Base-by-base conservation (phyloP, 1,140 invertebrate species). In the Drosophila nigrodunni region DNA sequence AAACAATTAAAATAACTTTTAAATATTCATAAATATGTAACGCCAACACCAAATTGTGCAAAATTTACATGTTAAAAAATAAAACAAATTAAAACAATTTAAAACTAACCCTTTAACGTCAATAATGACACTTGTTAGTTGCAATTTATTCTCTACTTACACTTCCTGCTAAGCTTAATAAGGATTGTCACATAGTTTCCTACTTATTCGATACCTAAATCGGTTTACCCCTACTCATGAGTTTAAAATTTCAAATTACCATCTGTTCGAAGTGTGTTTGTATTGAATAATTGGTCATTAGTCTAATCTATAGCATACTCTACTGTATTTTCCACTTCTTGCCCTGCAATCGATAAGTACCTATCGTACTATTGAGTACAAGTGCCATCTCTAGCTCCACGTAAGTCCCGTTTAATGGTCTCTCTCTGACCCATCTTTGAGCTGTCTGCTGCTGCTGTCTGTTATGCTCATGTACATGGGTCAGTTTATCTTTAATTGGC, bases 401-500 rank as follows among this genome's bases (percentile, higher is more conserved):
- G 15, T 35, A 6, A 41, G 21, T 57, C 11, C 9, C 37, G 54
- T 41, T 57, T 57, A 57, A 57, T 41, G 54, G 37, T 39, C 37
- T 18, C 8, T 30, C 6, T 30, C 25, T 30, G 25, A 21, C 37
- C 54, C 41, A 43, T 34, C 41, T 37, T 52, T 43, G 47, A 50
- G 37, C n/a, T 11, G 18, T 43, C 47, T 30, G 18, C 18, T 30
- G 18, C 49, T 43, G 11, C 61, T 54, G 61, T 43, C 61, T 15
- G 61, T 64, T 57, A 37, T 61, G 54, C 54, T 41, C 37, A 15
- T 52, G 58, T 57, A 68, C 41, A 54, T 37, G 65, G 77, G 50
- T 61, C 70, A 78, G 82, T 82, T 86, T 74, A 74, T 79, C 79
- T 87, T 88, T 88, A 87, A 87, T 88, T 87, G 82, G 46, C 82